phyloP scores from a whole-genome alignment of 1,140 invertebrate species.

The Heliconius melpomene region DNA sequence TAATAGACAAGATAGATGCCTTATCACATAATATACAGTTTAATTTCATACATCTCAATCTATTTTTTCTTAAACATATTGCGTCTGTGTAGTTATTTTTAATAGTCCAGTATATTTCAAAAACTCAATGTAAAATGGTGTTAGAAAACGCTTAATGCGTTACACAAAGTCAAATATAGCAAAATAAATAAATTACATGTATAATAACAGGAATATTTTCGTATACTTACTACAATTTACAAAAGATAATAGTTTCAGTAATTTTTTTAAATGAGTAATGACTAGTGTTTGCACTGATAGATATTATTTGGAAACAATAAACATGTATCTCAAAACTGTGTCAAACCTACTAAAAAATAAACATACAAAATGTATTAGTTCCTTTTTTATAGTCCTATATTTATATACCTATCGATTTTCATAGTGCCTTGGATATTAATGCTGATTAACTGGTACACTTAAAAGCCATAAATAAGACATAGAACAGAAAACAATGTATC shows the following conservation, averaged over 20 bases:
- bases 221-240: background rate
- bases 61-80: background rate
- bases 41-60: background rate
- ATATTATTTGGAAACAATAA: too few relatives aligned
- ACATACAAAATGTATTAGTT: too few relatives aligned
- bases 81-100: background rate
- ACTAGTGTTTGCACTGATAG: background rate
- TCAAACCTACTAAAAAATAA: too few relatives aligned
- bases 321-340: too few relatives aligned
- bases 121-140: background rate
- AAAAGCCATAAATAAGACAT: background rate
- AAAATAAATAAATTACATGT: too few relatives aligned
- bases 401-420: too few relatives aligned
- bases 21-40: background rate
- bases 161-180: background rate
- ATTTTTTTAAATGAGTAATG: background rate
- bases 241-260: background rate
- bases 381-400: too few relatives aligned
- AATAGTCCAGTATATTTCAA: background rate
- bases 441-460: too few relatives aligned
- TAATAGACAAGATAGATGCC: background rate
- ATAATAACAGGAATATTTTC: too few relatives aligned
- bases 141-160: background rate
- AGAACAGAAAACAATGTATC: background rate
- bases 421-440: too few relatives aligned